Evolutionary conservation across 2,113 vertebrate genomes (phyloP), one percentile per base, ranked within the genome.

Genomic region (Lanius ludovicianus): DNA sequence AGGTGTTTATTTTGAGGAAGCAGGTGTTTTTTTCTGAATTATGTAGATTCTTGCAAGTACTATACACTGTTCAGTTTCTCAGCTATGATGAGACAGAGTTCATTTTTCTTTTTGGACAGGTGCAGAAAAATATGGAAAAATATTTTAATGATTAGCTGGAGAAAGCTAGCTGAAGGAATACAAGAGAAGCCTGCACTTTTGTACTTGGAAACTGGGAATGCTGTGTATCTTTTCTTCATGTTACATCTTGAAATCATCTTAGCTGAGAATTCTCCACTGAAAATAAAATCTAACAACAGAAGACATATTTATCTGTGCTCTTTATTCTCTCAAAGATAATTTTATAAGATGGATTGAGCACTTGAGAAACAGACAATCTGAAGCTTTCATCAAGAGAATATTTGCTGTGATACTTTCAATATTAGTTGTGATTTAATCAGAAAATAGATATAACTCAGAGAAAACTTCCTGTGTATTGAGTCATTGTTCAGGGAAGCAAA

Each of bases 401-500:
- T 86, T 69, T 96, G 23, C 57, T 85, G 84, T 79, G 28, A 68
- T 84, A 19, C 8, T 73, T 96, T 70, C 65, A 50, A 56, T 88
- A 80, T 73, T 31, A 73, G 33, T 81, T 92, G 53, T 92, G 65
- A 70, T 90, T 90, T 95, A 23, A 87, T 57, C 42, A 30, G 76
- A 81, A 89, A 96, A 82, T 77, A 91, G 24, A 55, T 88, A 76
- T 78, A 88, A 93, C 62, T 81, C 23, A 78, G 35, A 62, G 49
- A 62, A 88, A 82, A 88, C 76, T 78, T 95, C 30, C 65, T 92
- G 62, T 93, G 56, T 91, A 57, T 87, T 86, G 92, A 71, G 31
- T 93, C 27, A 52, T 86, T 65, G 46, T 70, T 97, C 55, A 92
- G n/a, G n/a, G 41, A 89, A 68, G 28, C 47, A 75, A 93, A 44